Evolutionary conservation across 53 echinoderm and acorn worm species (phyloP), one percentile per base, ranked within the genome.

Genomic region (Temnopleurus reevesii): DNA sequence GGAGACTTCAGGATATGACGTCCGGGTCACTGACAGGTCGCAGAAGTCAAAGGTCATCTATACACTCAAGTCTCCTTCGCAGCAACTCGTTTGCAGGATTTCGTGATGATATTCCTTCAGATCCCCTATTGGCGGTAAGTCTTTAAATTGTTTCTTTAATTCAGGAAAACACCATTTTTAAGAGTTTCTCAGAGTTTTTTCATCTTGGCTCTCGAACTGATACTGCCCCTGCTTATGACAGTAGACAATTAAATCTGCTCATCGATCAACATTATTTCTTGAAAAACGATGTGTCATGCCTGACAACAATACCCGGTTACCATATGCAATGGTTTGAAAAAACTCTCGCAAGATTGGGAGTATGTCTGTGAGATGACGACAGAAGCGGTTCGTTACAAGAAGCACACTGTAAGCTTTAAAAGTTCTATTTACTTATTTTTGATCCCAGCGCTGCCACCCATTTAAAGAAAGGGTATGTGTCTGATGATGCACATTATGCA

Each of bases 11-110:
- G 92, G 94, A 94, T 55, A 92, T 94, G 86, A n/a, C n/a, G 71
- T 94, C 94, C 45, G 94, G 94, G 66, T 91, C 94, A n/a, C 81
- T 94, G 86, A 92, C 92, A 33, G 92, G 94, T 15, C 90, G 94
- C 46, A 90, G 92, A 5, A 65, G 86, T 77, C 88, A 87, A 28
- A 64, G 88, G 53, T 53, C 88, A 17, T 57, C 89, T 25, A 89
- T 92, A 28, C 94, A 92, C 63, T 90, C 92, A 53, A 92, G 92
- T 80, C 92, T 94, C 81, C 86, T 92, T 30, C 86, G 94, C 55
- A 92, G 92, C 87, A 92, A 94, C 49, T 94, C 94, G 41, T 94
- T 94, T 81, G 92, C 94, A 21, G 94, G 94, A 21, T 94, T 94
- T 59, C 77, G 94, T 9, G 90, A 90, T 55, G 94, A 94, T 87